A percentile compares a stretch with the other conserved stretches of the same genome.
phyloP scores from a whole-genome alignment of 1,140 invertebrate species.

The Whitmania pigra region DNA sequence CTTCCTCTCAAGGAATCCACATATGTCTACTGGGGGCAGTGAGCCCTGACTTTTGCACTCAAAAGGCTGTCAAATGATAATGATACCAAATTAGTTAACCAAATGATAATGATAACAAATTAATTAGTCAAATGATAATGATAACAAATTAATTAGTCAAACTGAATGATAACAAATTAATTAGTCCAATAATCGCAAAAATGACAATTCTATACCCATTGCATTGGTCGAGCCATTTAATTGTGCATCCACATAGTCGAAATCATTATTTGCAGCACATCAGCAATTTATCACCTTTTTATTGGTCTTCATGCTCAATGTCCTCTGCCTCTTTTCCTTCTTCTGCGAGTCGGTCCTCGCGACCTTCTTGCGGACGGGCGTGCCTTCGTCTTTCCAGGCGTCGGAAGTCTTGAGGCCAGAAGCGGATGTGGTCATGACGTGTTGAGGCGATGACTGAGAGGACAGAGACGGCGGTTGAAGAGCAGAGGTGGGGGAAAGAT shows the following conservation, averaged over 20 bases:
- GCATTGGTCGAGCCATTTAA: too few species aligned
- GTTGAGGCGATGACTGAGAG: constrained; percentile 11
- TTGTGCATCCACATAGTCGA: not conserved
- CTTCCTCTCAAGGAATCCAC: constrained; percentile 82
- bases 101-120: too few species aligned
- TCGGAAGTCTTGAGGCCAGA: constrained; percentile 17
- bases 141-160: too few species aligned
- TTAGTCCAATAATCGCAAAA: too few species aligned
- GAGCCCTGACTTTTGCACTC: constrained; percentile 46
- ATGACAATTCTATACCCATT: too few species aligned
- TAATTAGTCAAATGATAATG: too few species aligned
- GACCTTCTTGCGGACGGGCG: constrained; percentile 14
- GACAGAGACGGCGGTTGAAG: constrained; percentile 28
- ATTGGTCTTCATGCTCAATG: constrained; percentile 87
- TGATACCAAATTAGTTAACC: too few species aligned
- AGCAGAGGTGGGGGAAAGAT: constrained; percentile 21
- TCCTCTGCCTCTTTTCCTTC: constrained; percentile 58
- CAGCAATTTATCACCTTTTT: constrained; percentile 51
- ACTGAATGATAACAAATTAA: too few species aligned
- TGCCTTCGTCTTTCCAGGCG: constrained; percentile 17
- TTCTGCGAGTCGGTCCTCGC: constrained; percentile 30
- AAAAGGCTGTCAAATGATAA: not conserved
- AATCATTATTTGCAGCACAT: not conserved
- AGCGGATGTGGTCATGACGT: constrained; percentile 23
- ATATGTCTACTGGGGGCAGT: constrained; percentile 76